Base-by-base conservation (phyloP, 2,113 vertebrate genomes). In the Poeciliopsis prolifica region DNA sequence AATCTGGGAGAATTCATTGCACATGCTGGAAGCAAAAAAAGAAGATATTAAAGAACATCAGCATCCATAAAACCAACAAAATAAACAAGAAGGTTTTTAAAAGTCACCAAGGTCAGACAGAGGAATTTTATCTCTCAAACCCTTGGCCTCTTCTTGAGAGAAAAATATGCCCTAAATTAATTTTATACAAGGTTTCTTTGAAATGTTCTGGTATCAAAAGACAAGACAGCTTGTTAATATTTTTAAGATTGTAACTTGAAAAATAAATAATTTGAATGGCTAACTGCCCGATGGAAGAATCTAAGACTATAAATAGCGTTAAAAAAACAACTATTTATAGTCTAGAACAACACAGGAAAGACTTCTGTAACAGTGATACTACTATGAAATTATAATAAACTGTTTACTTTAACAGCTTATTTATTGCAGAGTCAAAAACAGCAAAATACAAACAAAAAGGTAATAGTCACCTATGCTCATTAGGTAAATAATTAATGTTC, bases 1-100 rank as follows among this genome's bases (percentile, higher is more conserved):
- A 92, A 99, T 99, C 92, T 99, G 97, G 44, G 98, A 99, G 91
- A 99, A 99, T 71, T 99, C 98, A 87, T 99, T 99, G 93, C 98
- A 99, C 98, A 99, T 99, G 92, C 98, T 99, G 64, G 78, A 89
- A 83, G 35, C 81, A 64, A 65, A 75, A 28, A 29, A n/a, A 35
- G 17, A 77, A 30, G 13, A 69, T 51, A 72, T 48, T 48, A 17
- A 48, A 19, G 40, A 15, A 42, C 40, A 42, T 42, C 14, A 14
- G 40, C 12, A 42, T 14, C 14, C 14, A 42, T 42, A 15, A 42
- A 42, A 42, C 14, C 40, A 13, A 42, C 40, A 15, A 42, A 42
- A 42, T 42, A 15, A 13, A 42, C 4, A 0, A 14, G 40, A 15
- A 42, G 3, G 40, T 42, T 42, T 4, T 3, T 15, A 40, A 40